Evolutionary conservation across 2,113 vertebrate species (phyloP).

Genomic region (Labeo catla): DNA sequence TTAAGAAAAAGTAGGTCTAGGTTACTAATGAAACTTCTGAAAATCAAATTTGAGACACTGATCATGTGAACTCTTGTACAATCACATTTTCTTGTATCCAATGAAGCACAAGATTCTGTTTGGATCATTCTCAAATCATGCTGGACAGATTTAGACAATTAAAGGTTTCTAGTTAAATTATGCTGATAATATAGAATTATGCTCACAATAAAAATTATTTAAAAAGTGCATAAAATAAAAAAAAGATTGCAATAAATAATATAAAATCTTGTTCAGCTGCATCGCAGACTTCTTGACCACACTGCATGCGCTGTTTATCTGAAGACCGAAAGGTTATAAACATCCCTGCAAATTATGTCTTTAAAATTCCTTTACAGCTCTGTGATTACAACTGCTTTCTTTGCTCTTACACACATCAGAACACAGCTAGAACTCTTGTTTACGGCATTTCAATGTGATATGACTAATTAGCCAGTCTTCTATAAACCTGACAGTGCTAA

Average conservation of each 20-base stretch:
- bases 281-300: background rate
- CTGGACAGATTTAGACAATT: background rate
- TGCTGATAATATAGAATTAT: background rate
- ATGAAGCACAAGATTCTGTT: background rate
- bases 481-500: constrained; percentile 29
- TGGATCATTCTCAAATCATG: background rate
- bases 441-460: constrained; percentile 22
- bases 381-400: background rate
- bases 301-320: background rate
- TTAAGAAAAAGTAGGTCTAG: background rate
- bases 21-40: background rate
- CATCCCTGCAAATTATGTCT: background rate
- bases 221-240: background rate
- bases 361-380: background rate
- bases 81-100: background rate
- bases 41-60: background rate
- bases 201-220: background rate
- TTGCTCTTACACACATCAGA: background rate
- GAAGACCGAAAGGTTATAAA: background rate
- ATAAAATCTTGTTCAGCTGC: background rate
- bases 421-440: background rate
- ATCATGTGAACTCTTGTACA: background rate
- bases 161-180: background rate
- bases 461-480: constrained; percentile 20
- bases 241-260: background rate